phyloP scores from a whole-genome alignment of 2,888 invertebrate species.

The Heliconius charithonia region DNA sequence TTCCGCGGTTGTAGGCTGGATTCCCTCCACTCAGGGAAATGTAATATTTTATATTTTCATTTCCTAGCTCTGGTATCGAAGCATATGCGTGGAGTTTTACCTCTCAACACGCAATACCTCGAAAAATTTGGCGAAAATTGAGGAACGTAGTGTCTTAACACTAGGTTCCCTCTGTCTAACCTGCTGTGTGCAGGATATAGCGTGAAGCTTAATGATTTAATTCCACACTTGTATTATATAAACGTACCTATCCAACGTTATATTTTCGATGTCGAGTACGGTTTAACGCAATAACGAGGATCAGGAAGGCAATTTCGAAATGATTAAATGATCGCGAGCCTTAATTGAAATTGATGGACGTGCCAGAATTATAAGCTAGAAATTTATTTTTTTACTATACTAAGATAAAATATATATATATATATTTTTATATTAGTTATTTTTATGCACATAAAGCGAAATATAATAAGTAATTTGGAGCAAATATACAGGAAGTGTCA shows the following conservation, averaged over 20 bases:
- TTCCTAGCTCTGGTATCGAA: too few species aligned
- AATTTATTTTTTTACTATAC: background rate
- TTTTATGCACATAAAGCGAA: background rate
- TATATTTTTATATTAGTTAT: background rate
- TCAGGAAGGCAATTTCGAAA: background rate
- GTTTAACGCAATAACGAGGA: constrained; percentile 18
- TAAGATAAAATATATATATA: background rate
- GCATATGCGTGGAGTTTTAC: too few species aligned
- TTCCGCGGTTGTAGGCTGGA: too few species aligned
- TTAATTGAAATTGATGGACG: constrained; percentile 16
- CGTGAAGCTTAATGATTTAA: too few species aligned
- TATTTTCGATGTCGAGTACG: background rate
- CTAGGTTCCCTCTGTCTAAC: too few species aligned
- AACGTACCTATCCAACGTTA: background rate
- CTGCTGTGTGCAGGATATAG: too few species aligned
- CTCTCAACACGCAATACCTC: too few species aligned
- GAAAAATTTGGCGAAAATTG: too few species aligned
- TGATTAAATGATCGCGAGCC: constrained; percentile 6
- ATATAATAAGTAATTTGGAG: background rate
- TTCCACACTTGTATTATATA: background rate
- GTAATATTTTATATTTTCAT: too few species aligned
- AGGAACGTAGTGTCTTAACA: too few species aligned
- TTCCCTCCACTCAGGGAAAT: too few species aligned
- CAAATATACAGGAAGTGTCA: background rate
- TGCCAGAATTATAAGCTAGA: background rate